Percentiles rank a stretch among this genome's conserved stretches.
phyloP scores from a whole-genome alignment of 2,797 vertebrate species.

The Lacerta bilineata region DNA sequence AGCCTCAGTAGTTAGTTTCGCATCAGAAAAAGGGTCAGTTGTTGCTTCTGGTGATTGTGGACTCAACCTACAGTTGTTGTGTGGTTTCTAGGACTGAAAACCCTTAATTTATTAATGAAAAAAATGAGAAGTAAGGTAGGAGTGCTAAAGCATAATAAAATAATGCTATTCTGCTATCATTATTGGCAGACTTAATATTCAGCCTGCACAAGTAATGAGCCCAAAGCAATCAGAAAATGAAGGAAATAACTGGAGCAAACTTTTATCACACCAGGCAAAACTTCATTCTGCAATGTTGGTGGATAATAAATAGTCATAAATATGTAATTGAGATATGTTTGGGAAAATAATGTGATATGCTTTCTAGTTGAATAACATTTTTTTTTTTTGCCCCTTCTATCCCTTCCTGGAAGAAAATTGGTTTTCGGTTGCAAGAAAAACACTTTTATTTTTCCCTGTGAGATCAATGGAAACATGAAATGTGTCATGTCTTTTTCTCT shows the following conservation, averaged over 20 bases:
- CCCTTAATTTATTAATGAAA: neutral
- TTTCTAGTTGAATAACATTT: slow-evolving; percentile 24
- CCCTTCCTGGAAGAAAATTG: slow-evolving; percentile 21
- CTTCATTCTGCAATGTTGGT: slow-evolving; percentile 19
- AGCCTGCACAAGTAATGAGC: slow-evolving; percentile 35
- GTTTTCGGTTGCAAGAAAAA: slow-evolving; percentile 40
- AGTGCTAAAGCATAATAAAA: slow-evolving; percentile 1
- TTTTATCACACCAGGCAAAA: neutral
- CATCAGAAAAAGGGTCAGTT: neutral
- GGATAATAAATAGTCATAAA: slow-evolving; percentile 30
- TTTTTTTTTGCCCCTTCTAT: slow-evolving; percentile 17
- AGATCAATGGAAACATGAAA: slow-evolving; percentile 52
- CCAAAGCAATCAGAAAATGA: slow-evolving; percentile 45
- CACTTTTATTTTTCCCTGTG: slow-evolving; percentile 38
- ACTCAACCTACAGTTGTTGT: neutral
- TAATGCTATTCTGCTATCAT: slow-evolving; percentile 1
- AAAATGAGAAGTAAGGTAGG: neutral
- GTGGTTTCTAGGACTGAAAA: neutral
- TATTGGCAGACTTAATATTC: slow-evolving; percentile 5
- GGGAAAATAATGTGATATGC: slow-evolving; percentile 8
- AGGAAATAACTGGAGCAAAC: slow-evolving; percentile 6
- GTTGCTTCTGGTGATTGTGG: neutral
- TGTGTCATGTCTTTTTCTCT: slow-evolving; percentile 53
- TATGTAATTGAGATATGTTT: slow-evolving; percentile 10
- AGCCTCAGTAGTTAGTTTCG: neutral